Conservation (phyloP, 2,888 invertebrate species). For the Caenorhabditis sp. region DNA sequence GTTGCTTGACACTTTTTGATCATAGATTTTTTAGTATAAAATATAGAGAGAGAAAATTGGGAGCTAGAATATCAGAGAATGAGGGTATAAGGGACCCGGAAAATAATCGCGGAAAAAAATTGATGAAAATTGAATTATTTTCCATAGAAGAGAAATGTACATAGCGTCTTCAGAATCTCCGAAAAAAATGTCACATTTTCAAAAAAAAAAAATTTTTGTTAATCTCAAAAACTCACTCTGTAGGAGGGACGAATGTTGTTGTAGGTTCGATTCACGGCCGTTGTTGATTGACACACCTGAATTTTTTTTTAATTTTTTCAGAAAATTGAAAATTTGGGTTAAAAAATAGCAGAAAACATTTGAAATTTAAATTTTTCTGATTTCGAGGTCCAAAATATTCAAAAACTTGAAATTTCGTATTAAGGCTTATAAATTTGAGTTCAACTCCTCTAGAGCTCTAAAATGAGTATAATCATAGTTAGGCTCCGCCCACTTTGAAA, state of each 20-base stretch:
- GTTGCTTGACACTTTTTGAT: slow-evolving; percentile 4
- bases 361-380: no score
- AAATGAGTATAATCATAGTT: no score
- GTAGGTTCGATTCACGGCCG: slow-evolving; percentile 57
- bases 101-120: not conserved
- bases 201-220: not conserved
- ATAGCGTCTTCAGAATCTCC: not conserved
- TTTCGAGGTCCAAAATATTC: no score
- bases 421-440: no score
- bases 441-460: no score
- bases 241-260: slow-evolving; percentile 57
- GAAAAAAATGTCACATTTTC: not conserved
- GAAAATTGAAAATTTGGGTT: not conserved
- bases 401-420: no score
- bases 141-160: no score
- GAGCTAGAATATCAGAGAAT: not conserved
- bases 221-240: slow-evolving; percentile 49
- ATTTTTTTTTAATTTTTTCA: not conserved
- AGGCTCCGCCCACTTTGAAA: no score
- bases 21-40: slow-evolving; percentile 5
- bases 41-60: no score
- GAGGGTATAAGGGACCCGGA: no score
- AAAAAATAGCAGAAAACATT: not conserved
- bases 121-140: no score
- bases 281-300: slow-evolving; percentile 57